A percentile compares a stretch with the other conserved stretches of the same genome.
Evolutionary conservation across 2,113 vertebrate genomes (phyloP).

Genomic region (Engystomops pustulosus): DNA sequence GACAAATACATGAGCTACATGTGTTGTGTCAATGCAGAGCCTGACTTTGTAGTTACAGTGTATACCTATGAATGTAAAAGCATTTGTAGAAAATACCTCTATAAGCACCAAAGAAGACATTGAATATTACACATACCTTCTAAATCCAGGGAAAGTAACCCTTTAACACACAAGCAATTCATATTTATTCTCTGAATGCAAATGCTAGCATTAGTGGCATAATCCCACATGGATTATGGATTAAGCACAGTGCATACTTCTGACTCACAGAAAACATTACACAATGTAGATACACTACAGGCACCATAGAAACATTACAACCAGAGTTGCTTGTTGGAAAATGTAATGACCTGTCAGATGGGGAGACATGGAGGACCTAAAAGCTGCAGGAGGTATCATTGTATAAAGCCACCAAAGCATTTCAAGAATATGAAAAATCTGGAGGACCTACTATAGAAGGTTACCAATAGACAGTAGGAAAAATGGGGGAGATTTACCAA

Average conservation of each 20-base stretch:
- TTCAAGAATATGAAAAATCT: no score
- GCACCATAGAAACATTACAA: conserved; percentile 19
- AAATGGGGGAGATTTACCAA: no score
- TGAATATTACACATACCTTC: conserved; percentile 15
- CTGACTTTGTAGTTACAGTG: neutral
- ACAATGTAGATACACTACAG: conserved; percentile 2
- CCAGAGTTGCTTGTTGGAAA: neutral
- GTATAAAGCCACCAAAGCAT: no score
- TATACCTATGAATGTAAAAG: neutral
- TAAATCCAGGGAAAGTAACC: neutral
- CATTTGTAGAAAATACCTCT: neutral
- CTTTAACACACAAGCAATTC: conserved; percentile 1
- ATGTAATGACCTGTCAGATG: neutral
- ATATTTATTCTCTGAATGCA: conserved; percentile 19
- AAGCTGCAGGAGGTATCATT: no score
- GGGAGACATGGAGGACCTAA: neutral
- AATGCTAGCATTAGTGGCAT: conserved; percentile 29
- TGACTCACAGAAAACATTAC: conserved; percentile 30
- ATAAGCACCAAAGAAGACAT: neutral
- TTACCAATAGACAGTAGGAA: no score
- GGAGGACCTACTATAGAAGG: no score
- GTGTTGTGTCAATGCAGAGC: neutral
- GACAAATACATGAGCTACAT: neutral
- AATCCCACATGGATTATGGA: conserved; percentile 55
- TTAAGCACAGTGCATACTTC: conserved; percentile 26